These are phyloP conservation scores for Spodoptera exigua DNA, from an alignment of 2,888 invertebrate genomes.

Conservation along the genomic window DNA sequence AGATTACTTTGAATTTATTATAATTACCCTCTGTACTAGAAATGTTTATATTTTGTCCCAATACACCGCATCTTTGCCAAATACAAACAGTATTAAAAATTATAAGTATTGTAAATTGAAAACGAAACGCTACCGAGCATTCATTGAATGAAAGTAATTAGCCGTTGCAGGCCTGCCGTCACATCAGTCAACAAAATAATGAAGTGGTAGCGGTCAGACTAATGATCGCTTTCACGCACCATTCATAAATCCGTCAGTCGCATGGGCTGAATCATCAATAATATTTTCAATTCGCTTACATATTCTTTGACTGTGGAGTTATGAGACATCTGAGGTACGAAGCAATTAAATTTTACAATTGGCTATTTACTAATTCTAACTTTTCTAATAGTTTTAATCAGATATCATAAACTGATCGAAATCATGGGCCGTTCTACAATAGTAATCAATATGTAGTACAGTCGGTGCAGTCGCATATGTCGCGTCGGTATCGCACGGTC, in stretches of 20 bases:
- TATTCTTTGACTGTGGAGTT: no score
- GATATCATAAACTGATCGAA: neutral
- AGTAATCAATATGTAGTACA: conserved; percentile 33
- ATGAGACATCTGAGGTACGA: no score
- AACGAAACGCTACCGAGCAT: conserved; percentile 14
- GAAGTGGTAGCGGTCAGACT: conserved; percentile 28
- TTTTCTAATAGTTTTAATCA: conserved; percentile 32
- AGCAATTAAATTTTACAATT: no score
- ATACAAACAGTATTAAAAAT: no score
- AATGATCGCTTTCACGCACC: conserved; percentile 44
- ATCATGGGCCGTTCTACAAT: conserved; percentile 21
- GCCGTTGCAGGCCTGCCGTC: conserved; percentile 29
- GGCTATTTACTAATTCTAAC: neutral
- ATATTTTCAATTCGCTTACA: no score
- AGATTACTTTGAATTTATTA: conserved; percentile 55
- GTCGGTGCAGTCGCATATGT: conserved; percentile 34
- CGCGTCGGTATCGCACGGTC: conserved; percentile 32
- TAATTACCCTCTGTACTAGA: conserved; percentile 47
- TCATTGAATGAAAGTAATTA: conserved; percentile 44
- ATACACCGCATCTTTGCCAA: no score
- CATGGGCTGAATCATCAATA: conserved; percentile 13
- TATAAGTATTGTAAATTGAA: conserved; percentile 8
- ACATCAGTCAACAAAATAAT: conserved; percentile 40
- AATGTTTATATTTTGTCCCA: conserved; percentile 37
- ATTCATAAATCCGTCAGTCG: conserved; percentile 26